phyloP scores from a whole-genome alignment of 2,888 invertebrate species.

The Nebria brevicollis region DNA sequence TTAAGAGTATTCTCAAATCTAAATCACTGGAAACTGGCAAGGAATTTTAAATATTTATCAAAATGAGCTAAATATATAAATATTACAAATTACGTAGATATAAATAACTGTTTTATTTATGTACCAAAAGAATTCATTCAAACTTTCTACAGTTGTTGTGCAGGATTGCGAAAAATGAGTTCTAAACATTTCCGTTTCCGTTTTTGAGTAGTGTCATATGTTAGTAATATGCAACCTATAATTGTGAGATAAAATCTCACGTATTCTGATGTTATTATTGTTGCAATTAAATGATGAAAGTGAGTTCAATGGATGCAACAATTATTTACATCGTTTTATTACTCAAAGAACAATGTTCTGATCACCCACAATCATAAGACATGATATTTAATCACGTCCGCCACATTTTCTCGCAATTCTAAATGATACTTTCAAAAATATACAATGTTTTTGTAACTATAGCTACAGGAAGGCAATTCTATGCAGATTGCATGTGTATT shows the following conservation, averaged over 20 bases:
- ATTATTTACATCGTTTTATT: background rate
- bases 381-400: conserved; percentile 12
- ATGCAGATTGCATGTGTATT: too few relatives aligned
- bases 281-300: background rate
- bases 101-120: background rate
- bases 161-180: background rate
- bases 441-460: background rate
- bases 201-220: background rate
- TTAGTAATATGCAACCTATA: background rate
- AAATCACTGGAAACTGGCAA: too few relatives aligned
- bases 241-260: background rate
- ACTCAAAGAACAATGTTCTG: conserved; percentile 48
- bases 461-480: too few relatives aligned
- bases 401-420: background rate
- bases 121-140: background rate
- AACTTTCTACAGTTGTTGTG: background rate
- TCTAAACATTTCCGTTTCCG: background rate
- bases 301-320: background rate
- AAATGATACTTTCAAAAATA: background rate
- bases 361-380: conserved; percentile 42
- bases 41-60: too few relatives aligned
- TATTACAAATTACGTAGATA: too few relatives aligned
- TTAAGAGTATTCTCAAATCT: too few relatives aligned
- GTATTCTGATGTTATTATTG: background rate
- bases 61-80: too few relatives aligned